Conservation (phyloP, 2,113 vertebrate genomes). For the Eurystomus gularis region DNA sequence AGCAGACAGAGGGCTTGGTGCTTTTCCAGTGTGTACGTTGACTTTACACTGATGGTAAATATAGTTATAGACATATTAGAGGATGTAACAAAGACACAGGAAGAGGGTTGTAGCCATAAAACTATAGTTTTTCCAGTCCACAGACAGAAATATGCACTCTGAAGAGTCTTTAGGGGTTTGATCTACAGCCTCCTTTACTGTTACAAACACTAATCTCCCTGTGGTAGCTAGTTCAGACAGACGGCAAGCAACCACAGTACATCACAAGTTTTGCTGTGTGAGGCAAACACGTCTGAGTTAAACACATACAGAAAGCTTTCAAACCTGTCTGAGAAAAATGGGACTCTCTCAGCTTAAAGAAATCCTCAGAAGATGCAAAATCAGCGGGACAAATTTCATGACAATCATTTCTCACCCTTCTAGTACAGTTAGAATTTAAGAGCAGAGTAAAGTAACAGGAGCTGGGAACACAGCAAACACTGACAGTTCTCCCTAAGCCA, state of each 20-base stretch:
- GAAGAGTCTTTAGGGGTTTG: background rate
- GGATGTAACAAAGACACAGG: background rate
- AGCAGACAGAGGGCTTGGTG: background rate
- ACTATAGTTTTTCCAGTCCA: background rate
- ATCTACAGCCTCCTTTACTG: background rate
- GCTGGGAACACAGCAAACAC: background rate
- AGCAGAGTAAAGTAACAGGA: background rate
- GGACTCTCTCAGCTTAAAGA: background rate
- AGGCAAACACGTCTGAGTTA: background rate
- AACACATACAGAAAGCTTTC: background rate
- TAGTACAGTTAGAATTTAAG: background rate
- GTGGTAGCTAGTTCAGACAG: background rate
- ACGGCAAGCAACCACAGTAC: background rate
- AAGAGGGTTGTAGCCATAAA: background rate
- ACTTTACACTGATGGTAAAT: background rate
- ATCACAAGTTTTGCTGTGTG: background rate
- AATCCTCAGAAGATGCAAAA: background rate
- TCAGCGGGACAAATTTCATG: background rate
- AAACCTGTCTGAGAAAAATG: background rate
- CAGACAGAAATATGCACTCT: background rate
- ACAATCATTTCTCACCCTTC: background rate
- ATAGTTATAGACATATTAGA: background rate
- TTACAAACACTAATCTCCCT: background rate
- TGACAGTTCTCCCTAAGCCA: background rate
- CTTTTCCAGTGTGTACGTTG: background rate